A percentile compares a stretch with the other conserved stretches of the same genome.
These are phyloP conservation scores for Ambastaia sidthimunki DNA, from an alignment of 2,797 vertebrate genomes.

Conservation along the genomic window DNA sequence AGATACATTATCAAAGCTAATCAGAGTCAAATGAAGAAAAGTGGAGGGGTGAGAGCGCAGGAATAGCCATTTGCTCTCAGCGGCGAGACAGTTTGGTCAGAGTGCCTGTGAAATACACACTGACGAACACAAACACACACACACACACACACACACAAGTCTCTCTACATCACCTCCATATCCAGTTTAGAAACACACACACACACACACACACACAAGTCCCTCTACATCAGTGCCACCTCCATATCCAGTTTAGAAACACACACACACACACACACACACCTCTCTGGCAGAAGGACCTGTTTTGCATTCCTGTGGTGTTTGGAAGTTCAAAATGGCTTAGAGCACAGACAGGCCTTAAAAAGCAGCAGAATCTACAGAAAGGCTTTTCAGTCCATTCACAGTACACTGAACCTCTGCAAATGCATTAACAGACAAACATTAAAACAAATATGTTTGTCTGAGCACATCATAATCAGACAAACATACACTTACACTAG, in stretches of 20 bases:
- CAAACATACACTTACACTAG: not conserved
- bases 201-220: slow-evolving; percentile 7
- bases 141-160: slow-evolving; percentile 7
- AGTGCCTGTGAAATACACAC: slow-evolving; percentile 24
- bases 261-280: slow-evolving; percentile 37
- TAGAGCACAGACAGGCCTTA: slow-evolving; percentile 87
- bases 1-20: slow-evolving; percentile 91
- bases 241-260: slow-evolving; percentile 6
- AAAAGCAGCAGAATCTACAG: slow-evolving; percentile 80
- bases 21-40: slow-evolving; percentile 91
- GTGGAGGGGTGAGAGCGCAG: slow-evolving; percentile 84
- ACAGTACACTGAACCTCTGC: slow-evolving; percentile 72
- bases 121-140: slow-evolving; percentile 32
- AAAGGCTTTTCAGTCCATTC: slow-evolving; percentile 86
- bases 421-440: not conserved
- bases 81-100: slow-evolving; percentile 46
- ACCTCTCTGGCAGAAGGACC: slow-evolving; percentile 70
- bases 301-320: slow-evolving; percentile 86
- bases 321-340: slow-evolving; percentile 82
- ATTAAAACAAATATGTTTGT: not conserved
- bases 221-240: slow-evolving; percentile 29
- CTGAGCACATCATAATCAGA: not conserved
- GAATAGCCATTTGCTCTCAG: slow-evolving; percentile 81
- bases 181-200: not conserved
- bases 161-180: slow-evolving; percentile 20